Percentiles rank a stretch among this genome's conserved stretches.
Conservation (phyloP, 2,797 vertebrate genomes). For the Decapterus maruadsi region DNA sequence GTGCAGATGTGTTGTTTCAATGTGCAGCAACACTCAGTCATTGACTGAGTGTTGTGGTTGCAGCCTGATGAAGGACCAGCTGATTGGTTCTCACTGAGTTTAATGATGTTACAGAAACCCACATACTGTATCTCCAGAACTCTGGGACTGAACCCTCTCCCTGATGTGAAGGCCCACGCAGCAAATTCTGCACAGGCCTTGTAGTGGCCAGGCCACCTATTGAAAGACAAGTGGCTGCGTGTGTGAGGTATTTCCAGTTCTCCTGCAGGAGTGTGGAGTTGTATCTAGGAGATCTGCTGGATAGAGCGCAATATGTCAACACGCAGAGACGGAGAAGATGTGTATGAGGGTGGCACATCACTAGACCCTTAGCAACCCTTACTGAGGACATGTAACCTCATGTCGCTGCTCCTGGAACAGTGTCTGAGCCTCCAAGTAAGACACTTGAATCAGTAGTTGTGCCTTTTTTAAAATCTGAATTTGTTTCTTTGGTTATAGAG, state of each 20-base stretch:
- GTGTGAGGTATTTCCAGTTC: too few relatives aligned
- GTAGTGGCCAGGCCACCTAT: constrained; percentile 68
- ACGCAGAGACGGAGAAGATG: background rate
- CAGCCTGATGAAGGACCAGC: background rate
- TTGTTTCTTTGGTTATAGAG: too few relatives aligned
- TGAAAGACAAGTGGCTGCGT: constrained; percentile 52
- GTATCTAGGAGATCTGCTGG: background rate
- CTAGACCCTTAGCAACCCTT: background rate
- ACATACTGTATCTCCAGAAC: constrained; percentile 20
- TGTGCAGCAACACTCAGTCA: background rate
- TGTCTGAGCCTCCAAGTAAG: too few relatives aligned
- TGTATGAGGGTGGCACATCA: background rate
- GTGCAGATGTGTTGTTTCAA: too few relatives aligned
- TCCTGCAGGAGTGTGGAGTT: background rate
- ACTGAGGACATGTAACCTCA: too few relatives aligned
- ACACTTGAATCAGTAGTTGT: too few relatives aligned
- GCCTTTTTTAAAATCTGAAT: too few relatives aligned
- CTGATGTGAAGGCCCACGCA: constrained; percentile 39
- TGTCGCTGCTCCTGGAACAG: too few relatives aligned
- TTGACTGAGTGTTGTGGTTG: constrained; percentile 2
- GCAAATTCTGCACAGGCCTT: constrained; percentile 19
- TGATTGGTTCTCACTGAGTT: too few relatives aligned
- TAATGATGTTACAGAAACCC: constrained; percentile 20
- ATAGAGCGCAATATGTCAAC: too few relatives aligned
- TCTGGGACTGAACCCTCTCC: constrained; percentile 41